Evolutionary conservation across 2,797 vertebrate species (phyloP), one percentile per base, ranked within the genome.

Genomic region (Coilia nasus): DNA sequence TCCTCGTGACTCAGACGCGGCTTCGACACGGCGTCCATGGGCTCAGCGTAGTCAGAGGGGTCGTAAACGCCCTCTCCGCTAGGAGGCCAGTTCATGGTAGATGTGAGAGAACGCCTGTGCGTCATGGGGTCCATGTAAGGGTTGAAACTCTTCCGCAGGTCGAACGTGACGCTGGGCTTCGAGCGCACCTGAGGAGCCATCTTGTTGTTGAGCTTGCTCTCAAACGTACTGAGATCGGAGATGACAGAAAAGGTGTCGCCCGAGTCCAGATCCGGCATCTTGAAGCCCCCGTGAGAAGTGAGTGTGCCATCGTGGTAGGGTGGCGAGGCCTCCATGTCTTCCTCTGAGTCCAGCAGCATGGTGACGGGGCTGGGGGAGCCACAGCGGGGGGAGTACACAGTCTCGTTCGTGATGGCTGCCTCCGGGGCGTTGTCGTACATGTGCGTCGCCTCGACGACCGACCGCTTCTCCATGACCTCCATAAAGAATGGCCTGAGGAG

Each of bases 1-100:
- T 99, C 98, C 88, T 99, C 98, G 10, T 98, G 98, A 87, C 97
- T 97, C 0, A 93, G 96, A 19, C 98, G 94, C 0, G 98, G 98
- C 83, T 98, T 98, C 2, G 95, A 97, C 86, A 99, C 97, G 0
- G 98, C 97, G 0, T 99, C 98, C 89, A 99, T 96, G 0, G 98
- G 98, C 81, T 99, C 98, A 0, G 98, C 98, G 0, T 99, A 99
- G 85, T 99, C 98, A 0, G 98, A 99, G 0, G 98, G 98, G 84
- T 99, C 98, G 0, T 98, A 99, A 86, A 96, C 96, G 19, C 93
- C 94, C n/a, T 96, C 96, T 0, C 97, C 98, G 0, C 95, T 87
- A 1, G 97, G 95, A 0, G 96, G 91, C 98, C 98, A 99, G 25
- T 95, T 93, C 0, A 97, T 96, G 0, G 97, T 96, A 2, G 97